Evolutionary conservation across 2,797 vertebrate species (phyloP).

Genomic region (Amblyraja radiata): DNA sequence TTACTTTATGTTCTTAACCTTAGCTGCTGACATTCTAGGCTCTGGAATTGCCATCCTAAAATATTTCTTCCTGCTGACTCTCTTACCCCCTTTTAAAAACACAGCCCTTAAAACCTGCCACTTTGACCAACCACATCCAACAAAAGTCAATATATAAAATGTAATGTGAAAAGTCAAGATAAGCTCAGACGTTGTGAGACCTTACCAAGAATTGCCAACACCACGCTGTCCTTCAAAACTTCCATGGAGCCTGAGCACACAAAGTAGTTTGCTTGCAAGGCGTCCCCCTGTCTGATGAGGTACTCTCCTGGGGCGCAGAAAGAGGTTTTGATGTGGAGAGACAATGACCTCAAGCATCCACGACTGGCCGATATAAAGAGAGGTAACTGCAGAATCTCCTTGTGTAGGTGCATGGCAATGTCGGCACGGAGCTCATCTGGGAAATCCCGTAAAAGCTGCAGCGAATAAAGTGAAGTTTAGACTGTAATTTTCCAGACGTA

Average conservation of each 20-base stretch:
- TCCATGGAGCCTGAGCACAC: constrained; percentile 91
- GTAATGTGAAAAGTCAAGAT: background rate
- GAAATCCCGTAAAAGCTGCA: constrained; percentile 85
- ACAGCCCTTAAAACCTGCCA: background rate
- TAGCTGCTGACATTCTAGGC: no score
- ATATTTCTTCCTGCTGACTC: no score
- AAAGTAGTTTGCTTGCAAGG: constrained; percentile 85
- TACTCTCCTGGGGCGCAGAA: constrained; percentile 92
- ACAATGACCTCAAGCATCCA: constrained; percentile 87
- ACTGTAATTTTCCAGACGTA: background rate
- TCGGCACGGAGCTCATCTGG: constrained; percentile 87
- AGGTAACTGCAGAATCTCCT: constrained; percentile 89
- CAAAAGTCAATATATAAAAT: background rate
- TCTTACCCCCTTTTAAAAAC: background rate
- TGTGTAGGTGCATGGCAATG: constrained; percentile 91
- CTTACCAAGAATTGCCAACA: constrained; percentile 89
- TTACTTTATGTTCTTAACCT: no score
- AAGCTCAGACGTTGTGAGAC: background rate
- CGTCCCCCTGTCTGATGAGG: constrained; percentile 83
- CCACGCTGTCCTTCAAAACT: constrained; percentile 82
- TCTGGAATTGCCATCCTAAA: background rate
- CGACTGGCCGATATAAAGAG: constrained; percentile 81
- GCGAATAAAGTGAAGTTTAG: background rate
- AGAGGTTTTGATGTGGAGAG: constrained; percentile 88
- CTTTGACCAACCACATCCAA: constrained; percentile 2